A percentile compares a stretch with the other conserved stretches of the same genome.
Evolutionary conservation across 2,797 vertebrate species (phyloP).

Genomic region (Phoebastria nigripes): DNA sequence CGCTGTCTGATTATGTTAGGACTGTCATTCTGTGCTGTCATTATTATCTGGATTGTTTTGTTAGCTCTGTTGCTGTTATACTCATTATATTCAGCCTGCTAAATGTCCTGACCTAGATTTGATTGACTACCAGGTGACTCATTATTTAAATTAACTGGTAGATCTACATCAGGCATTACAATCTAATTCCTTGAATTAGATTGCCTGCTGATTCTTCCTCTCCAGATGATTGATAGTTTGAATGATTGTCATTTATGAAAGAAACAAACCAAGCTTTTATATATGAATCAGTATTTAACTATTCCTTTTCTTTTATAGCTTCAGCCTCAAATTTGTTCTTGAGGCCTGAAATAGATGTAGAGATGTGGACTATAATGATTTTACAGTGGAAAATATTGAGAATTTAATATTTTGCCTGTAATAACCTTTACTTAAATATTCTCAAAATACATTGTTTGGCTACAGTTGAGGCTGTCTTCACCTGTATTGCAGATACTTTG

Average conservation of each 20-base stretch:
- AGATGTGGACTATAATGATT: background rate
- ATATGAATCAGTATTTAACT: background rate
- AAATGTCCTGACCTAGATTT: conserved; percentile 70
- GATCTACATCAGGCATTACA: conserved; percentile 59
- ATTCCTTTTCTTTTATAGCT: background rate
- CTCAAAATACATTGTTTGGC: background rate
- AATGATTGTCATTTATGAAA: conserved; percentile 11
- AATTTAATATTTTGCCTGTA: background rate
- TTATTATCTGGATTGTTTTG: conserved; percentile 60
- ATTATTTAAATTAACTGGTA: conserved; percentile 69
- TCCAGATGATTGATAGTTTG: conserved; percentile 51
- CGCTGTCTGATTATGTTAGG: conserved; percentile 48
- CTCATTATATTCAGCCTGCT: conserved; percentile 67
- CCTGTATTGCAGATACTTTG: background rate
- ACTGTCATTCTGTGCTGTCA: conserved; percentile 58
- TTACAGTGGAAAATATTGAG: background rate
- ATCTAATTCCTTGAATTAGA: conserved; percentile 61
- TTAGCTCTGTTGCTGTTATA: conserved; percentile 60
- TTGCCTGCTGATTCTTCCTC: conserved; percentile 57
- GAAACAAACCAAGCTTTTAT: background rate
- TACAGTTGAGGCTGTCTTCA: background rate
- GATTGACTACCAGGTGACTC: conserved; percentile 69
- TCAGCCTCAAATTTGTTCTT: background rate
- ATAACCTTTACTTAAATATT: background rate
- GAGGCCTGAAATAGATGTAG: background rate